These are phyloP conservation scores for Holocentrus rufus DNA, from an alignment of 2,797 vertebrate species.

Conservation along the genomic window DNA sequence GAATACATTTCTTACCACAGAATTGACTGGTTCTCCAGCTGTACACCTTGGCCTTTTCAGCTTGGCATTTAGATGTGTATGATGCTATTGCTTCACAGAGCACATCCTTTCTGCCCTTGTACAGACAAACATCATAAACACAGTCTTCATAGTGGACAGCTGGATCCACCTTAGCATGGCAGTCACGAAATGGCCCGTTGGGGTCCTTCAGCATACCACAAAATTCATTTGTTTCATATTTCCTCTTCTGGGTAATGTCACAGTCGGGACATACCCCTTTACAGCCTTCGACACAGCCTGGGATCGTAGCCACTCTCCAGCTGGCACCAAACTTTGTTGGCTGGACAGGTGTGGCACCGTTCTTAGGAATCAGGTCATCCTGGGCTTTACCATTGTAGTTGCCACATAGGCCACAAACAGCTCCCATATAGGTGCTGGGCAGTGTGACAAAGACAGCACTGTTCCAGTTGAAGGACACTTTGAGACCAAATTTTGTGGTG, in stretches of 20 bases:
- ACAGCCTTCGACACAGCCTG: conserved; percentile 71
- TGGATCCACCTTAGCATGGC: conserved; percentile 72
- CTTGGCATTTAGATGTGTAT: conserved; percentile 80
- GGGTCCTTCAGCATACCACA: conserved; percentile 77
- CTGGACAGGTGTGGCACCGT: conserved; percentile 24
- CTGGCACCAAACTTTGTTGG: conserved; percentile 64
- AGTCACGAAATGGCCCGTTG: conserved; percentile 77
- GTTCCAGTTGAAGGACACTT: conserved; percentile 75
- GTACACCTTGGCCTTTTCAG: conserved; percentile 65
- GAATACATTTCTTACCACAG: conserved; percentile 75
- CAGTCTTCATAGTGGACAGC: conserved; percentile 75
- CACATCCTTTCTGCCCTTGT: conserved; percentile 66
- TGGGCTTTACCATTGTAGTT: conserved; percentile 70
- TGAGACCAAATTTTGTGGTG: conserved; percentile 75
- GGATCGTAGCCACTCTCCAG: conserved; percentile 75
- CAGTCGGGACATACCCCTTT: conserved; percentile 66
- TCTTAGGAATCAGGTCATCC: conserved; percentile 76
- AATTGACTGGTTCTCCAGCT: conserved; percentile 78
- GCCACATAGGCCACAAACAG: conserved; percentile 81
- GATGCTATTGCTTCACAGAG: conserved; percentile 76
- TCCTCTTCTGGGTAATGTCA: conserved; percentile 54
- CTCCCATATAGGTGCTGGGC: conserved; percentile 73
- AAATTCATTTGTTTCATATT: conserved; percentile 64
- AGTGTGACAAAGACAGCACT: conserved; percentile 67
- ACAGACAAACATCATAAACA: conserved; percentile 79